Base-by-base conservation (phyloP, 2,888 invertebrate species). In the Drosophila atripex region DNA sequence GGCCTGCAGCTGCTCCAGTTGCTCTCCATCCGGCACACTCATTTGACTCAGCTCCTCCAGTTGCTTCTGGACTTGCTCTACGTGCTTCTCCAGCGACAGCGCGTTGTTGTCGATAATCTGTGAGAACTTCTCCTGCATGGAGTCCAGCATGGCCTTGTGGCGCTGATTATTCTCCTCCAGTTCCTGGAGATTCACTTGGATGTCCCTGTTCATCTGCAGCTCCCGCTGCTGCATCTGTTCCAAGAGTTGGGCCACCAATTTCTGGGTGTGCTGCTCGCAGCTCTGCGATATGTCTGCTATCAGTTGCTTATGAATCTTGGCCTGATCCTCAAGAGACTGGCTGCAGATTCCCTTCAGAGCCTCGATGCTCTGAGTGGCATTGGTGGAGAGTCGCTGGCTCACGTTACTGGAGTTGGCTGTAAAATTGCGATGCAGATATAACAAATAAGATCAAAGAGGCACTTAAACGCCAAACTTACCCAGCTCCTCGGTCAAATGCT, bases 401-500 rank as follows among this genome's bases (percentile, higher is more conserved):
- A 80, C 61, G 45, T 64, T 85, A n/a, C 82, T 85, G 39, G 84
- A 89, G 25, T 78, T 88, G 5, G 66, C 86, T 88, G 8, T 16
- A 1, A 28, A 6, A 12, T n/a, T 8, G 11, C 2, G 11, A 1
- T 16, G 11, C 6, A 9, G 2, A 9, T 0, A n/a, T 11, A 32
- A 16, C 7, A 7, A 35, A 4, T 23, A 35, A 1, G 35, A 9
- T 9, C 8, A 16, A 39, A 16, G 3, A 0, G 16, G 1, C 6
- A 9, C 3, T 6, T 3, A 16, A 39, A 11, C 16, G 1, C 9
- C 16, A 41, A 11, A 50, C 80, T 72, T 64, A 90, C 90, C 69
- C 23, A 91, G 76, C 72, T 91, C 91, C 3, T 89, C 86, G 6
- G 73, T 64, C 2, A 91, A 72, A 41, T 85, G 66, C 43, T 89